Conservation (phyloP, 1,140 invertebrate species). For the Meteorus sp. region DNA sequence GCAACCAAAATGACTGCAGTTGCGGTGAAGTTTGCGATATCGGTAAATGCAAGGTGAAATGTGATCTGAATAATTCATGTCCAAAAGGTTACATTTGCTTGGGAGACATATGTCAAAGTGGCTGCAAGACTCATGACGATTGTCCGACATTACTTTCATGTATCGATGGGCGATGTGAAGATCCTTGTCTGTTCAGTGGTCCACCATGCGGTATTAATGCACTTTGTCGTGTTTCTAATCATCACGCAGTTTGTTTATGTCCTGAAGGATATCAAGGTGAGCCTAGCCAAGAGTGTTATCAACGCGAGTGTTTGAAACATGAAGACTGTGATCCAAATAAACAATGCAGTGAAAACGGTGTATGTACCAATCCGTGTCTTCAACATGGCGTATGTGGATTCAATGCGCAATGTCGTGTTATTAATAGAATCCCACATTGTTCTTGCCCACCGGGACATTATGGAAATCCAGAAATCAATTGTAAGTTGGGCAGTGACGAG, state of each 20-base stretch:
- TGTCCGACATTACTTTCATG: slow-evolving; percentile 78
- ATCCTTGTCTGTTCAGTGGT: slow-evolving; percentile 70
- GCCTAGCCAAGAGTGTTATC: slow-evolving; percentile 71
- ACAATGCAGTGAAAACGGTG: slow-evolving; percentile 70
- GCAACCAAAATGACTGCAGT: slow-evolving; percentile 68
- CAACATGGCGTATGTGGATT: slow-evolving; percentile 75
- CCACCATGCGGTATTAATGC: slow-evolving; percentile 76
- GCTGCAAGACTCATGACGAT: slow-evolving; percentile 79
- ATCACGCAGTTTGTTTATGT: slow-evolving; percentile 81
- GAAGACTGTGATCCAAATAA: slow-evolving; percentile 79
- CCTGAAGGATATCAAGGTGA: slow-evolving; percentile 82
- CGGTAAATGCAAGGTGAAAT: slow-evolving; percentile 67
- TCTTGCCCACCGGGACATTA: slow-evolving; percentile 82
- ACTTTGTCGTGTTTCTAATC: slow-evolving; percentile 73
- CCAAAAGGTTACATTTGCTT: slow-evolving; percentile 67
- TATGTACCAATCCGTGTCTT: slow-evolving; percentile 83
- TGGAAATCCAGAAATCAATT: slow-evolving; percentile 80
- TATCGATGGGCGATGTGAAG: slow-evolving; percentile 72
- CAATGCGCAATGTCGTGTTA: slow-evolving; percentile 84
- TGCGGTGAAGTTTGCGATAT: slow-evolving; percentile 72
- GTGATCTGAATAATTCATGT: slow-evolving; percentile 59
- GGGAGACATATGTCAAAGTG: slow-evolving; percentile 67
- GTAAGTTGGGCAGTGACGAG: slow-evolving; percentile 68
- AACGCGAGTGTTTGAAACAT: slow-evolving; percentile 76
- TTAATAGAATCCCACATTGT: slow-evolving; percentile 75